Conservation (phyloP, 2,888 invertebrate genomes). For the Gymnosoma rotundatum region DNA sequence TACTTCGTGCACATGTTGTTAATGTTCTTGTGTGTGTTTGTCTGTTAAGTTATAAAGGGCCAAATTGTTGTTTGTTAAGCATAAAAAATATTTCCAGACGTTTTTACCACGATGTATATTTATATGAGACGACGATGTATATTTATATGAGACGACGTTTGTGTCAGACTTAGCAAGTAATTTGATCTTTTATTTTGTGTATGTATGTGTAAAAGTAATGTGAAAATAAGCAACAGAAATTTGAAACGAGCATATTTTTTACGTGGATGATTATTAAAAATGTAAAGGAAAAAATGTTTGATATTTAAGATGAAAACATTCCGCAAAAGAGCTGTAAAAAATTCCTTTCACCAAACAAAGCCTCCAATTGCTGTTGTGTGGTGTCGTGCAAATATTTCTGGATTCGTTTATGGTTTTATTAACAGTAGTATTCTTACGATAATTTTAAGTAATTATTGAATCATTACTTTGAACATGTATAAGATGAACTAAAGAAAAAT, state of each 20-base stretch:
- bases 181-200: not conserved
- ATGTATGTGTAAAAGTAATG: slow-evolving; percentile 36
- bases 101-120: not conserved
- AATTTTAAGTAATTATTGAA: no score
- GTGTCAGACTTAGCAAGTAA: not conserved
- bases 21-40: not conserved
- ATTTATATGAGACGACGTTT: not conserved
- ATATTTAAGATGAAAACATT: not conserved
- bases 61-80: slow-evolving; percentile 8
- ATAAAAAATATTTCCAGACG: not conserved
- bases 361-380: no score
- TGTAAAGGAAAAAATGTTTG: not conserved
- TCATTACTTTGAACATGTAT: no score
- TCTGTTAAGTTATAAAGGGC: not conserved
- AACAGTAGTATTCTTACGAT: no score
- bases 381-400: not conserved
- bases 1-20: not conserved
- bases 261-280: slow-evolving; percentile 44
- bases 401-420: no score
- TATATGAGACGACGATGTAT: not conserved
- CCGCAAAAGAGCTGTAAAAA: not conserved
- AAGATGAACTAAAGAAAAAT: no score
- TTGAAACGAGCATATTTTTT: slow-evolving; percentile 8
- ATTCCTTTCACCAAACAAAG: not conserved
- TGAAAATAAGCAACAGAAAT: slow-evolving; percentile 51